Percentiles rank a stretch among this genome's conserved stretches.
phyloP scores from a whole-genome alignment of 1,140 invertebrate genomes.

The Drosophila sproati region DNA sequence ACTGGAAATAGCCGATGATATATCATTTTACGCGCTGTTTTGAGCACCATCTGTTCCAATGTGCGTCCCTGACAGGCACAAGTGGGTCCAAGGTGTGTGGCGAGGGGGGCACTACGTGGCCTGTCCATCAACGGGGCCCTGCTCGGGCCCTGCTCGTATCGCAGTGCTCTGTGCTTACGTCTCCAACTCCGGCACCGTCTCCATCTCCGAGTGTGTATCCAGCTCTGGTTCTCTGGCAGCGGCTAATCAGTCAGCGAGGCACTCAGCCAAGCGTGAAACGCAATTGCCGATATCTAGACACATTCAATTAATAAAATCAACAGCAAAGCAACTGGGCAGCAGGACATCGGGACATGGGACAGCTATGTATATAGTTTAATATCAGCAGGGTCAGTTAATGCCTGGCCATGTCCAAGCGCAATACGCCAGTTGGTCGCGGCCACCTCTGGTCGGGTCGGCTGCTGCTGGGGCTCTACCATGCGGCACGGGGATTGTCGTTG shows the following conservation, averaged over 20 bases:
- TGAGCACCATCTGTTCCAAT: slow-evolving; percentile 43
- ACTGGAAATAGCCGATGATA: slow-evolving; percentile 19
- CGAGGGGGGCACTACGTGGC: not conserved
- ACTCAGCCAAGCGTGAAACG: slow-evolving; percentile 78
- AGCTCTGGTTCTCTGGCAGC: slow-evolving; percentile 15
- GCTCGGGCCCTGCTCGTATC: slow-evolving; percentile 10
- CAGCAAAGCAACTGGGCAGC: slow-evolving; percentile 40
- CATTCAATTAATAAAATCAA: slow-evolving; percentile 83
- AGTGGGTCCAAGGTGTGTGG: not conserved
- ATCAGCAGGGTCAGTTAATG: slow-evolving; percentile 40
- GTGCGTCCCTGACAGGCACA: slow-evolving; percentile 10
- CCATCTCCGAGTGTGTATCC: not conserved
- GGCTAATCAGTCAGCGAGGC: slow-evolving; percentile 76
- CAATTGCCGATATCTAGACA: slow-evolving; percentile 77
- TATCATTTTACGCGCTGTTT: slow-evolving; percentile 65
- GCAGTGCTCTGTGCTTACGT: not conserved
- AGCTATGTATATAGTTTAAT: not conserved
- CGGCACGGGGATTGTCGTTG: slow-evolving; percentile 50
- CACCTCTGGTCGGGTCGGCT: slow-evolving; percentile 51
- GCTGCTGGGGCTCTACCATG: slow-evolving; percentile 46
- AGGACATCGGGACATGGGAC: slow-evolving; percentile 40
- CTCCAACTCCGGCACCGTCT: not conserved
- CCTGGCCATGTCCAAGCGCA: slow-evolving; percentile 42
- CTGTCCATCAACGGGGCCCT: slow-evolving; percentile 33
- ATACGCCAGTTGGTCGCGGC: slow-evolving; percentile 12